Percentiles rank a stretch among this genome's conserved stretches.
These are phyloP conservation scores for Aradophagus sp. DNA, from an alignment of 1,140 invertebrate species.

Conservation along the genomic window DNA sequence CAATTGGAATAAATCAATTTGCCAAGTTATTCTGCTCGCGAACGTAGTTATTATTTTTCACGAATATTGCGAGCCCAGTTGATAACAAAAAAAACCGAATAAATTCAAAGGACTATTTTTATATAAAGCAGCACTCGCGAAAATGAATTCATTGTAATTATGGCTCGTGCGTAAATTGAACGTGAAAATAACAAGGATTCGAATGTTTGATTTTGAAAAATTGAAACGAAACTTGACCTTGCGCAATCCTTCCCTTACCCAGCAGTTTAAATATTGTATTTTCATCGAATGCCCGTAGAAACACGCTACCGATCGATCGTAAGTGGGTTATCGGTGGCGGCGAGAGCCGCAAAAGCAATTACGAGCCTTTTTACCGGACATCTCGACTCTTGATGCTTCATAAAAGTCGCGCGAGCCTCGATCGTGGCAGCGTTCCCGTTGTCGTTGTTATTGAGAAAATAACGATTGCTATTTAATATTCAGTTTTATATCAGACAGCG, in stretches of 20 bases:
- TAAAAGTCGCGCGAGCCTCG: slow-evolving; percentile 17
- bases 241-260: no score
- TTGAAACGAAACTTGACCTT: no score
- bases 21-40: no score
- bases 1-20: slow-evolving; percentile 5
- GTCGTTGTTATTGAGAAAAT: slow-evolving; percentile 38
- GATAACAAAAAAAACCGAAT: no score
- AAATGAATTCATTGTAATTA: no score
- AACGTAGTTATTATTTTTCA: no score
- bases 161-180: no score
- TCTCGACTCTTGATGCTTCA: slow-evolving; percentile 39
- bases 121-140: no score
- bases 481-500: slow-evolving; percentile 27
- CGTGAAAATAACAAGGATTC: no score
- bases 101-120: no score
- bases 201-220: no score
- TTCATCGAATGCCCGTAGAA: slow-evolving; percentile 43
- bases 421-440: background rate
- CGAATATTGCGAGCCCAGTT: no score
- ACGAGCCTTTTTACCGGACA: slow-evolving; percentile 46
- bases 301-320: slow-evolving; percentile 44
- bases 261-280: slow-evolving; percentile 49
- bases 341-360: slow-evolving; percentile 44
- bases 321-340: slow-evolving; percentile 50
- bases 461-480: slow-evolving; percentile 34